Evolutionary conservation across 92 coral and sea anemone genomes (phyloP).

Genomic region (Metridium senile): DNA sequence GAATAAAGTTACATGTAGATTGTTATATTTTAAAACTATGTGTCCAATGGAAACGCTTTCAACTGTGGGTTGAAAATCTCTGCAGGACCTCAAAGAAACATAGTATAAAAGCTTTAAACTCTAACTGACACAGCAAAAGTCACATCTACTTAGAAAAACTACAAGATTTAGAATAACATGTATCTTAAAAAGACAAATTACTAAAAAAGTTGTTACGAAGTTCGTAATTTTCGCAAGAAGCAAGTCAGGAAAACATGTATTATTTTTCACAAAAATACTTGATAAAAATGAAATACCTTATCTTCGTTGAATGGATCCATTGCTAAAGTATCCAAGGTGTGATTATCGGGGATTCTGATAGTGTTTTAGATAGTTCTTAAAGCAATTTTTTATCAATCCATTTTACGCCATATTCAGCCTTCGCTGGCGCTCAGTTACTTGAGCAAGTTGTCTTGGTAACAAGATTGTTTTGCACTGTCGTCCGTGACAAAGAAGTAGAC

Average conservation of each 20-base stretch:
- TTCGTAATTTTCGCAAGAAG: no score
- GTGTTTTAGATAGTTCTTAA: not conserved
- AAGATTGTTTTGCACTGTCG: slow-evolving; percentile 35
- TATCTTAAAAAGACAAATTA: no score
- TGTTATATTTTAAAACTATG: no score
- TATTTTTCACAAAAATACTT: not conserved
- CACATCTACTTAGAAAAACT: no score
- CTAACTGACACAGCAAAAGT: no score
- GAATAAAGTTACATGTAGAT: no score
- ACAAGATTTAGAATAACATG: no score
- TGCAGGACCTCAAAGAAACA: no score
- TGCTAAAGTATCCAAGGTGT: slow-evolving; percentile 16
- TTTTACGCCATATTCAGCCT: slow-evolving; percentile 3
- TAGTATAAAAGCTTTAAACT: no score
- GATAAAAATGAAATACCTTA: slow-evolving; percentile 48
- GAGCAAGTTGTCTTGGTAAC: slow-evolving; percentile 53
- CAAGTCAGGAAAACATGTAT: not conserved
- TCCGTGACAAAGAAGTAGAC: slow-evolving; percentile 22
- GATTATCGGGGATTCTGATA: not conserved
- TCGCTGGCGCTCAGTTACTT: not conserved
- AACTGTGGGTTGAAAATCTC: no score
- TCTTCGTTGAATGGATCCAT: slow-evolving; percentile 81
- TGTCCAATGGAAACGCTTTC: no score
- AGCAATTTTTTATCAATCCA: not conserved
- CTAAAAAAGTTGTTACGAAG: no score